Percentiles rank a stretch among this genome's conserved stretches.
Evolutionary conservation across 2,113 vertebrate species (phyloP).

Genomic region (Prunella fulvescens): DNA sequence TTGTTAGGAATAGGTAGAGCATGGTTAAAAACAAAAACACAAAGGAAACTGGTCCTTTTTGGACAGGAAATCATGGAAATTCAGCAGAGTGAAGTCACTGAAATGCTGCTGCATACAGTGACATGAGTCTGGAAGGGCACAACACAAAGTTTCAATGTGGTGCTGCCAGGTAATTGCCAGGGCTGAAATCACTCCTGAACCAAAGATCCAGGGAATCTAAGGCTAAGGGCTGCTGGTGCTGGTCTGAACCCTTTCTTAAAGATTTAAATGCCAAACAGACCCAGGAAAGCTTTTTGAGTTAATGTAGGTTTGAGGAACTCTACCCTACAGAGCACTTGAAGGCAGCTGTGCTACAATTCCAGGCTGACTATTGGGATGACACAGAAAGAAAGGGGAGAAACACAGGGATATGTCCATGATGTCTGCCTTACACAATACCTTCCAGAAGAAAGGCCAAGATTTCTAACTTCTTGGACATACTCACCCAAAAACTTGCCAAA

Average conservation of each 20-base stretch:
- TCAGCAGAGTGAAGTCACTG: background rate
- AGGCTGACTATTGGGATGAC: background rate
- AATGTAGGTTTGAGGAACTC: background rate
- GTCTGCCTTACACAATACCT: conserved; percentile 55
- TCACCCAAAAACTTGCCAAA: conserved; percentile 46
- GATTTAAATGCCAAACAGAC: background rate
- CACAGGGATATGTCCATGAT: background rate
- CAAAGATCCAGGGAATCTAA: background rate
- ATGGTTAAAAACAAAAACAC: background rate
- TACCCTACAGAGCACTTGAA: background rate
- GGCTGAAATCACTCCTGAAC: background rate
- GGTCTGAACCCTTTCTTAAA: background rate
- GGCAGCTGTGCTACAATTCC: background rate
- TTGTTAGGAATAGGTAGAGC: background rate
- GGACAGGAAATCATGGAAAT: background rate
- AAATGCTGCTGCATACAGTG: rapidly evolving
- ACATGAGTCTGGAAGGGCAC: background rate
- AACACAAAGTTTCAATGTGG: background rate
- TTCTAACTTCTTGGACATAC: conserved; percentile 39
- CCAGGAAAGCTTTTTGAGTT: background rate
- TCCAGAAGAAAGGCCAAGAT: conserved; percentile 58
- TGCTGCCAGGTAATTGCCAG: background rate
- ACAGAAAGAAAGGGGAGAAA: conserved; percentile 1
- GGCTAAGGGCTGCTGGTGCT: background rate
- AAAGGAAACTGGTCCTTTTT: background rate